Base-by-base conservation (phyloP, 2,113 vertebrate genomes). In the Podilymbus podiceps region DNA sequence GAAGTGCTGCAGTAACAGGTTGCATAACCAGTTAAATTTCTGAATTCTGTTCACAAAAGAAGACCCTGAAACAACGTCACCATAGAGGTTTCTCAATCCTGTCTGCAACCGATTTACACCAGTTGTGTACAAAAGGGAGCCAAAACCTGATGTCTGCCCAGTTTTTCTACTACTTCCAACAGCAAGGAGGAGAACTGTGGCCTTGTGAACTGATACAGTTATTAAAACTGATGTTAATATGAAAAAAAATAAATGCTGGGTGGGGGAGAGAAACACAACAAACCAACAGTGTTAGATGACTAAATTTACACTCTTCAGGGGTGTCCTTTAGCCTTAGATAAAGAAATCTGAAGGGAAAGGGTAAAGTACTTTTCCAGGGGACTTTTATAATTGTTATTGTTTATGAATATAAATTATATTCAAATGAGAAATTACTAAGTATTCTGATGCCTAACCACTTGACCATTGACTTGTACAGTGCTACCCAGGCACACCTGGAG, bases 21-120 rank as follows among this genome's bases (percentile, higher is more conserved):
- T 96, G 81, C 85, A 76, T 63, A 94, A 90, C 80, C 88, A 95
- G 85, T 81, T 88, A 90, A 42, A 90, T 59, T 73, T 89, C 90
- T 87, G 62, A 89, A 87, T 95, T 92, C 89, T 76, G 44, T 59
- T 95, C 89, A 81, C 42, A 85, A 16, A 85, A 91, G 88, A 85
- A 59, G 30, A 47, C 56, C 71, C 79, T 63, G 85, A 90, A 84
- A 89, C 91, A 50, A 31, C 72, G 79, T 86, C 90, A 85, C 58
- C 59, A 68, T 15, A 92, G 50, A 80, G 59, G 74, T 80, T 95
- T 88, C 90, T 94, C 93, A 85, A 9, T 87, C 56, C 42, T 89
- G 35, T 44, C 90, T 91, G 23, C 10, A 3, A 79, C 46, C 66
- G 55, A 77, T 79, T 88, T 59, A 30, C 47, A 64, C 40, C 79